Base-by-base conservation (phyloP, 2,888 invertebrate genomes). In the Muscina levida region DNA sequence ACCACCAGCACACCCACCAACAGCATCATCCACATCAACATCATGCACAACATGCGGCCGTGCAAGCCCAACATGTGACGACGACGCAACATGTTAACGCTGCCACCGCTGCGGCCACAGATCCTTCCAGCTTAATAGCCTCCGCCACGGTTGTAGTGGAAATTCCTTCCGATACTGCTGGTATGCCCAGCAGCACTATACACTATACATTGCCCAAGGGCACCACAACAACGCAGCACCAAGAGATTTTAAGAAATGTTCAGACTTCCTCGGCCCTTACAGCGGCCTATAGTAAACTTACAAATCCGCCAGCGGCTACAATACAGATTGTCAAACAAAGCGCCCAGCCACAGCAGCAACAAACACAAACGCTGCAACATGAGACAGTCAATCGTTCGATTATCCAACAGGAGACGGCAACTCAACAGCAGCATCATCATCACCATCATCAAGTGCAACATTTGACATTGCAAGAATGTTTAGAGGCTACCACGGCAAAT, bases 61-160 rank as follows among this genome's bases (percentile, higher is more conserved):
- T n/a, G n/a, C 68, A 59, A 17, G 65, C 24, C 2, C 80, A 72
- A 22, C 83, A 24, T 67, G 71, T 70, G 22, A 66, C 70, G 10
- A 70, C 46, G 0, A 65, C 72, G n/a, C 78, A 84, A 2, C 73
- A 84, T 71, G 67, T 81, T 11, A 39, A 70, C 5, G 62, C 82
- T 71, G 83, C 71, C 44, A 83, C 72, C 15, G 22, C 74, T 2
- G 56, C 80, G 66, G 83, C 66, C 44, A 83, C 73, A 57, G 77
- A 81, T 26, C 81, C 86, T 0, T 79, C 83, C 3, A 86, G 82
- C 46, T 19, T 89, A 17, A 72, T 89, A 70, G 83, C 86, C 6
- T 86, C 88, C 0, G 89, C 90, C 6, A 90, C 89, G 5, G 90
- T 89, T 53, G 89, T 89, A 13, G 90, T 89, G 5, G 89, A 89